Evolutionary conservation across 2,888 invertebrate species (phyloP).

Genomic region (Hypselothyrea guttata): DNA sequence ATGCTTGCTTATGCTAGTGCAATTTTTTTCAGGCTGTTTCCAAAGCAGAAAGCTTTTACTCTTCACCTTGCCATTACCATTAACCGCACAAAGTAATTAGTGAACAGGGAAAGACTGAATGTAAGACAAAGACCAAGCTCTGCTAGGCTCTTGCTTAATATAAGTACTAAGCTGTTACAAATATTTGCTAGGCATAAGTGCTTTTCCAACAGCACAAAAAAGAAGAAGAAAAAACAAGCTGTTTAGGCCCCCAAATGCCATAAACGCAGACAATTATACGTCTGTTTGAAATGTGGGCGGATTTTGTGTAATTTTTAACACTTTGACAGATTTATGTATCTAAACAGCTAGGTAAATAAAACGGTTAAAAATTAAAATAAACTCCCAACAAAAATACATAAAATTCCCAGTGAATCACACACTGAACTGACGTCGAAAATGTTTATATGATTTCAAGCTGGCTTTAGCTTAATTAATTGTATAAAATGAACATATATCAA

Average conservation of each 20-base stretch:
- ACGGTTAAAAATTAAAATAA: conserved; percentile 4
- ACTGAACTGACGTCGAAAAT: conserved; percentile 9
- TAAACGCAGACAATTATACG: conserved; percentile 32
- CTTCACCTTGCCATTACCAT: conserved; percentile 28
- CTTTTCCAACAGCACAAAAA: conserved; percentile 10
- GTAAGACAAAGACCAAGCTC: conserved; percentile 23
- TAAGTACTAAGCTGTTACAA: background rate
- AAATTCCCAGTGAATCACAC: conserved; percentile 38
- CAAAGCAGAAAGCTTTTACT: conserved; percentile 65
- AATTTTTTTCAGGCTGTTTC: conserved; percentile 16
- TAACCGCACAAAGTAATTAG: conserved; percentile 68
- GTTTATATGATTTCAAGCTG: background rate
- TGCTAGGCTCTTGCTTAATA: conserved; percentile 5
- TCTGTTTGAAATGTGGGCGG: conserved; percentile 14
- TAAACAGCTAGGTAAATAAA: conserved; percentile 30
- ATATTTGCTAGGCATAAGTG: conserved; percentile 29
- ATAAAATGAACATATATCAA: too few relatives aligned
- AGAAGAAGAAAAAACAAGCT: too few relatives aligned
- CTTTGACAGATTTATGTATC: background rate
- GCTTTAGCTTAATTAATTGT: too few relatives aligned
- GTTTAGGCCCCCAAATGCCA: conserved; percentile 1
- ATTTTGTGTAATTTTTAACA: conserved; percentile 3
- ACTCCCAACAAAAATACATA: conserved; percentile 17
- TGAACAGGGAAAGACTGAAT: conserved; percentile 34
- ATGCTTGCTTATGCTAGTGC: conserved; percentile 29